Base-by-base conservation (phyloP, 92 coral and sea anemone species). In the Umimayanthus kanabou region DNA sequence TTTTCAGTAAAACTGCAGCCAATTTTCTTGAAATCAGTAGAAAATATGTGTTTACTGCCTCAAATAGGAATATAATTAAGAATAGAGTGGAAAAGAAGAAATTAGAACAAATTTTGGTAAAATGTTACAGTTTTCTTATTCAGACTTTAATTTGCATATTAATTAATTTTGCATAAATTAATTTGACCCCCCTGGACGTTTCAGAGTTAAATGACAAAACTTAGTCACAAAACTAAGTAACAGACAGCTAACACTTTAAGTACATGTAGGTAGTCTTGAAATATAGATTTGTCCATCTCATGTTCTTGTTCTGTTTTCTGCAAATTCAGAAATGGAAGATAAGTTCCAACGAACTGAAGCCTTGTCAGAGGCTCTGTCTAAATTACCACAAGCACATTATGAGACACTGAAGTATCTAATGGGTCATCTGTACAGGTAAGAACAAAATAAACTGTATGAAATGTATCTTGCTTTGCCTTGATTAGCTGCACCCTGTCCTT, bases 341-440 rank as follows among this genome's bases (percentile, higher is more conserved):
- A 93, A 90, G 87, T 88, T 81, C 53, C 76, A 81, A 50, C 90
- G 93, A 88, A 89, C 93, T 4, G 94, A 93, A 74, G 98, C 95
- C 10, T 90, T 96, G 42, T 91, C 96, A 58, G 79, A 76, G 50
- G 98, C 98, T 18, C 77, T 96, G 55, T 74, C 77, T 0, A 94
- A 92, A 47, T 92, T 96, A 39, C 98, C 98, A 29, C 95, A 91
- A 70, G 89, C 98, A 47, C 98, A 96, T 83, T 96, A 93, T 45
- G 98, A 95, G 88, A 93, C 98, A 71, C 88, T 96, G 16, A 96
- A 96, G 88, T 96, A 80, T 89, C 91, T 96, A 40, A 90, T 96
- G 92, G 93, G 95, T 39, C 98, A 96, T 89, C 77, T 96, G 39
- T 93, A 92, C 91, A 96, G 96, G 98, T 96, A 80, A 75, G 91